Base-by-base conservation (phyloP, 2,113 vertebrate genomes). In the Catharus bicknelli region DNA sequence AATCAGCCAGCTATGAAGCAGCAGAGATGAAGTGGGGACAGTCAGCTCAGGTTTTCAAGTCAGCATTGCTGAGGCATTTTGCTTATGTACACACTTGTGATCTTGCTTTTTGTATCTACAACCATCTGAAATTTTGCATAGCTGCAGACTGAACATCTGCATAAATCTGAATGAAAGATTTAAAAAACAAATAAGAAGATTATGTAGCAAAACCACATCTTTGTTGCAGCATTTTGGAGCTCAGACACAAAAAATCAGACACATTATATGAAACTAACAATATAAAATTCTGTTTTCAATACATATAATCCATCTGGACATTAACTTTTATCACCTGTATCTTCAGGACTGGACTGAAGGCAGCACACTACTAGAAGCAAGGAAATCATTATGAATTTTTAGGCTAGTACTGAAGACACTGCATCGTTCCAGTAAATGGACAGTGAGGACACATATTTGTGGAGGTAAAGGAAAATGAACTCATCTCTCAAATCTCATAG, bases 71-170 rank as follows among this genome's bases (percentile, higher is more conserved):
- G 66, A 84, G 78, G 68, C 69, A 88, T 93, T 95, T 93, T 94
- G 93, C 94, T 94, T 95, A 67, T 93, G 79, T 82, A 94, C 92
- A 96, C 93, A 95, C 51, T 90, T 91, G 64, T 2, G 22, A 64
- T 95, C 63, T 4, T 78, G 63, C 84, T 91, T 93, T 86, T 83
- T 64, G 8, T 88, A 73, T 82, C 70, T 89, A 68, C 40, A 67
- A 20, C 53, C 82, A 88, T 87, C 90, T 94, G 93, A 96, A 76
- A 72, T 93, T 95, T 94, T 74, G 88, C 90, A 79, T 83, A 93
- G 83, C 93, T 93, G 86, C 91, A 90, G 80, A 84, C 91, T 83
- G 91, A 96, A 96, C 86, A 96, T 93, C 91, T 96, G 90, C 92
- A 94, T 90, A 86, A 93, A 90, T 88, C 83, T 76, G 73, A 86